Evolutionary conservation across 1,140 invertebrate genomes (phyloP).

Genomic region (Drosophila pectinifera): DNA sequence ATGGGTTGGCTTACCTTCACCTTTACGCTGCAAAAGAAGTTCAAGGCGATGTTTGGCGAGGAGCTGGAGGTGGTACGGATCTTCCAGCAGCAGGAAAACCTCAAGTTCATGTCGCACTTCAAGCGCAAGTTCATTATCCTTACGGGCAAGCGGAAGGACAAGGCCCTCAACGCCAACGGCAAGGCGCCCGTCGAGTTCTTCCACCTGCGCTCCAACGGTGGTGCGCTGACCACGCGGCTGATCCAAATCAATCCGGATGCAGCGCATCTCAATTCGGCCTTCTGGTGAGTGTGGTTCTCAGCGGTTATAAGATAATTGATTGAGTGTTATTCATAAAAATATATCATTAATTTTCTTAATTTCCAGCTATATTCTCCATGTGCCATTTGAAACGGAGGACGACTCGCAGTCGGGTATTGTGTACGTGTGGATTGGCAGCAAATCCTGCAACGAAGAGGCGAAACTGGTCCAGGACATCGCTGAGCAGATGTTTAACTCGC

Average conservation of each 20-base stretch:
- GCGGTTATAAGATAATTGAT: no score
- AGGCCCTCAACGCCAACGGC: slow-evolving; percentile 85
- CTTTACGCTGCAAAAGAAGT: slow-evolving; percentile 98
- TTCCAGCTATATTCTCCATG: slow-evolving; percentile 96
- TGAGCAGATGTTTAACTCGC: slow-evolving; percentile 96
- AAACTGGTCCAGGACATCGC: slow-evolving; percentile 96
- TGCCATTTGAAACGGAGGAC: slow-evolving; percentile 96
- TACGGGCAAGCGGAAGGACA: slow-evolving; percentile 92
- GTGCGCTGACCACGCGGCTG: slow-evolving; percentile 95
- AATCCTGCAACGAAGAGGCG: slow-evolving; percentile 94
- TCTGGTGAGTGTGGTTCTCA: slow-evolving; percentile 93
- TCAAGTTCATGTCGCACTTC: slow-evolving; percentile 99
- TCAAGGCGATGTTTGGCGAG: slow-evolving; percentile 97
- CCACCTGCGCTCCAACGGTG: slow-evolving; percentile 98
- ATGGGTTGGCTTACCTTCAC: slow-evolving; percentile 99
- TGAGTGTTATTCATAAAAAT: no score
- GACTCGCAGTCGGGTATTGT: slow-evolving; percentile 95
- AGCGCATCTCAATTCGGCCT: slow-evolving; percentile 91
- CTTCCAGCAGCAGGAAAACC: slow-evolving; percentile 99
- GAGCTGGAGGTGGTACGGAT: slow-evolving; percentile 98
- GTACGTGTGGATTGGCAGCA: slow-evolving; percentile 98
- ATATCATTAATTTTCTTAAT: no score
- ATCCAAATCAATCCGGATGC: slow-evolving; percentile 95
- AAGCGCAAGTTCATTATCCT: slow-evolving; percentile 97
- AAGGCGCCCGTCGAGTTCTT: slow-evolving; percentile 94